Conservation (phyloP, 2,888 invertebrate genomes). For the Hetaerina titia region DNA sequence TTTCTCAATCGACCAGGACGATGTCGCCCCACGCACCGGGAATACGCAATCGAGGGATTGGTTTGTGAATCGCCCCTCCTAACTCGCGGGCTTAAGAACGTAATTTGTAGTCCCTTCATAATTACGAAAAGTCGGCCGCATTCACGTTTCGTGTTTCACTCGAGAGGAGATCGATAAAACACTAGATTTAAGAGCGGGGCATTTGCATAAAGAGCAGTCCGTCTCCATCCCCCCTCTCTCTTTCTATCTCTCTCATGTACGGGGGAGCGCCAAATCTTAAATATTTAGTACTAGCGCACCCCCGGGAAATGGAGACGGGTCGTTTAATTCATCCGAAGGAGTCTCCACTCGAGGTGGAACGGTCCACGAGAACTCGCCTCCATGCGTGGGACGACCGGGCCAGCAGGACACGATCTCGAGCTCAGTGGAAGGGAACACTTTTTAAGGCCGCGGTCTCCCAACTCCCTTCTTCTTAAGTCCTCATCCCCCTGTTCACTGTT, state of each 20-base stretch:
- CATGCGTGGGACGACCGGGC: neutral
- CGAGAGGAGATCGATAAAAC: neutral
- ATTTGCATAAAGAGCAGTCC: neutral
- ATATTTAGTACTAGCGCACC: neutral
- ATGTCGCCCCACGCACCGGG: neutral
- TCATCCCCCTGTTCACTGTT: neutral
- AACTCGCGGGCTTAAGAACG: neutral
- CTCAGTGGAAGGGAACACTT: neutral
- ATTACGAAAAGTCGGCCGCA: neutral
- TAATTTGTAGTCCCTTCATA: conserved; percentile 8
- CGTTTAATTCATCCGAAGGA: neutral
- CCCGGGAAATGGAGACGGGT: neutral
- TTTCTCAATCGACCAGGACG: neutral
- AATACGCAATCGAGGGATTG: neutral
- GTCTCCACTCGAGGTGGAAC: neutral
- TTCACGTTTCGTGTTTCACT: neutral
- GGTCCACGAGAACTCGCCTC: neutral
- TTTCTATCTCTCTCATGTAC: too few relatives aligned
- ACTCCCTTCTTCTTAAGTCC: neutral
- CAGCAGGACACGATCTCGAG: neutral
- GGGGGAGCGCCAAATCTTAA: too few relatives aligned
- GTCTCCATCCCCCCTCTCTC: neutral
- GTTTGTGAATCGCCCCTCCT: neutral
- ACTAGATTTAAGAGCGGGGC: neutral
- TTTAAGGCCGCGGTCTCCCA: neutral